These are phyloP conservation scores for Neomorphus geoffroyi DNA, from an alignment of 2,797 vertebrate species.

Conservation along the genomic window DNA sequence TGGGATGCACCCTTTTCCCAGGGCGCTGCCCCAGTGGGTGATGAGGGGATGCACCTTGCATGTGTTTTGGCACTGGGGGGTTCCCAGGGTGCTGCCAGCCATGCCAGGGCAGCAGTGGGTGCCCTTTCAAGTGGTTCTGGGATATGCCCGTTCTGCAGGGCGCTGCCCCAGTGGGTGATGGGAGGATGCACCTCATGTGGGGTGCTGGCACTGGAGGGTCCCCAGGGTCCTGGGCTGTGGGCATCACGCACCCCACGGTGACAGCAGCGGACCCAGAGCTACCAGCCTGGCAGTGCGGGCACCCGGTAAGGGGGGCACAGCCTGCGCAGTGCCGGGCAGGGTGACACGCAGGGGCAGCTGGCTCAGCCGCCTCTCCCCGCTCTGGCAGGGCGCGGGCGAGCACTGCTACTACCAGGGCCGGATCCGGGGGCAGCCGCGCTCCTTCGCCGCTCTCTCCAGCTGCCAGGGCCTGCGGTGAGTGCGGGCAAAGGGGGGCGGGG, in stretches of 20 bases:
- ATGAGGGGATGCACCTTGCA: not conserved
- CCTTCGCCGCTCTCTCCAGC: slow-evolving; percentile 91
- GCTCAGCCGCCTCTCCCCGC: not conserved
- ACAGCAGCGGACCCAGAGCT: no score
- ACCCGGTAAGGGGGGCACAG: not conserved
- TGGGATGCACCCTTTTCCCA: no score
- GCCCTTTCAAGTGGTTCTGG: no score
- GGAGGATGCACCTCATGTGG: no score
- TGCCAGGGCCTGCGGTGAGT: slow-evolving; percentile 92
- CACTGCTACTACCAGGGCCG: slow-evolving; percentile 96
- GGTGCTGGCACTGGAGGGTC: not conserved
- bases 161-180: no score
- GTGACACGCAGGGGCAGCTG: not conserved
- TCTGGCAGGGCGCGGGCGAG: slow-evolving; percentile 82
- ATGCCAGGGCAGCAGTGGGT: no score
- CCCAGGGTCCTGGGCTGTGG: not conserved
- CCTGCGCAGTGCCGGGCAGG: not conserved
- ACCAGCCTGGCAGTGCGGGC: no score
- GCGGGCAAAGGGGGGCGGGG: not conserved
- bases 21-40: not conserved
- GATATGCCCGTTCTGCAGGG: no score
- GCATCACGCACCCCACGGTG: not conserved
- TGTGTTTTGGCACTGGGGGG: not conserved
- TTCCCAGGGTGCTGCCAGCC: no score
- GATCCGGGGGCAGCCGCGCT: slow-evolving; percentile 80